phyloP scores from a whole-genome alignment of 2,888 invertebrate genomes.

The Epinotia brunnichana region DNA sequence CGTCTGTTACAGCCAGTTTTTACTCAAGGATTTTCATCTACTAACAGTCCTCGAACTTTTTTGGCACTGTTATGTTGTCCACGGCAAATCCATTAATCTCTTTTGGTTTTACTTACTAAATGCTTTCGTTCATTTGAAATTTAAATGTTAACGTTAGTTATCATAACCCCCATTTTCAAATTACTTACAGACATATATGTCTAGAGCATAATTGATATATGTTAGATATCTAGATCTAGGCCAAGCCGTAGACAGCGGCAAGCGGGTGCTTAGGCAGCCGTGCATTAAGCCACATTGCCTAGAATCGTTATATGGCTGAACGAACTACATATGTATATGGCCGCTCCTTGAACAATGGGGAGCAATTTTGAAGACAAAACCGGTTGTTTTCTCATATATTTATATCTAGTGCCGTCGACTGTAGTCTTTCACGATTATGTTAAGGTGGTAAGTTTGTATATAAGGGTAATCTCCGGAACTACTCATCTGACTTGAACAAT shows the following conservation, averaged over 20 bases:
- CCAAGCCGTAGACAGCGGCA: neutral
- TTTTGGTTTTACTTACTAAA: too few species aligned
- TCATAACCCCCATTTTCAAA: neutral
- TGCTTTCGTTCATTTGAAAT: too few species aligned
- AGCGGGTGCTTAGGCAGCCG: slow-evolving; percentile 6
- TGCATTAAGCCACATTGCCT: slow-evolving; percentile 4
- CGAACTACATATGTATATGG: neutral
- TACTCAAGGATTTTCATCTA: too few species aligned
- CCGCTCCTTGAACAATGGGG: neutral
- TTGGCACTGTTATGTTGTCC: too few species aligned
- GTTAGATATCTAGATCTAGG: slow-evolving; percentile 11
- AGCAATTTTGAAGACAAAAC: neutral
- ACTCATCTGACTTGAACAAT: too few species aligned
- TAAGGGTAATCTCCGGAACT: too few species aligned
- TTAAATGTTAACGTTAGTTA: neutral
- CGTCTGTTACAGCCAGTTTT: too few species aligned
- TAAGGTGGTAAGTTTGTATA: too few species aligned
- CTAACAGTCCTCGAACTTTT: too few species aligned
- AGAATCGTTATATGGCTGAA: neutral
- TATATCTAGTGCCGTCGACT: neutral
- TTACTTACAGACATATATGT: neutral
- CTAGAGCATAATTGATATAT: slow-evolving; percentile 1
- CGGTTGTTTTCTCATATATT: neutral
- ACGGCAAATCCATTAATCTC: too few species aligned
- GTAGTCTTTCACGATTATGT: too few species aligned